Percentiles rank a stretch among this genome's conserved stretches.
These are phyloP conservation scores for Tetragnatha montana DNA, from an alignment of 2,888 invertebrate genomes.

Conservation along the genomic window DNA sequence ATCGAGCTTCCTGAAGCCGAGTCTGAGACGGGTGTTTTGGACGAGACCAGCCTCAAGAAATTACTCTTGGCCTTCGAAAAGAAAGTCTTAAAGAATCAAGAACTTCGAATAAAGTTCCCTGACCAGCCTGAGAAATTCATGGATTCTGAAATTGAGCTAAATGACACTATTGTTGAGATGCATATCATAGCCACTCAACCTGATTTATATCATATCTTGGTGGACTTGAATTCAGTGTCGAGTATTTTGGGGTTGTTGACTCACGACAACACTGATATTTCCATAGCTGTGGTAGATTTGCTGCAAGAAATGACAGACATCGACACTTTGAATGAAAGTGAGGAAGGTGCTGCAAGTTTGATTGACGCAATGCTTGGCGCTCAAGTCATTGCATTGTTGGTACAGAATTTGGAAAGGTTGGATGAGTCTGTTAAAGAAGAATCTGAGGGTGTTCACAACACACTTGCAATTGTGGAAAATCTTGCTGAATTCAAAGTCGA, in stretches of 20 bases:
- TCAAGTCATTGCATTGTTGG: constrained; percentile 90
- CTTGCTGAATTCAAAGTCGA: constrained; percentile 92
- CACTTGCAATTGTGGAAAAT: constrained; percentile 94
- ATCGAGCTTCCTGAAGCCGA: constrained; percentile 70
- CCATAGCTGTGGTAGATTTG: constrained; percentile 85
- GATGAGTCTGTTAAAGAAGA: constrained; percentile 96
- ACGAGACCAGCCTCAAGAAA: constrained; percentile 91
- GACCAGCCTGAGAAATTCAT: constrained; percentile 98
- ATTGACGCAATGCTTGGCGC: constrained; percentile 92
- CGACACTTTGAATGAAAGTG: constrained; percentile 93
- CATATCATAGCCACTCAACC: constrained; percentile 96
- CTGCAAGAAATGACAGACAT: constrained; percentile 95
- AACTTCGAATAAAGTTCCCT: constrained; percentile 98
- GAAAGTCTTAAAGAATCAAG: constrained; percentile 92
- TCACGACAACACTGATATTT: constrained; percentile 94
- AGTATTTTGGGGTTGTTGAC: constrained; percentile 93
- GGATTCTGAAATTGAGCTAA: constrained; percentile 95
- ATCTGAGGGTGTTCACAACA: constrained; percentile 96
- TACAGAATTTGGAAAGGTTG: constrained; percentile 93
- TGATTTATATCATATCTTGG: constrained; percentile 92
- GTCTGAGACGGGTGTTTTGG: constrained; percentile 87
- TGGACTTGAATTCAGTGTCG: constrained; percentile 91
- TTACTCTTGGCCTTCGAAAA: constrained; percentile 96
- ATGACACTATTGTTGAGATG: constrained; percentile 90
- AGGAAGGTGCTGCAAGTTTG: constrained; percentile 89